Base-by-base conservation (phyloP, 53 echinoderm and acorn worm genomes). In the Patiria pectinifera region DNA sequence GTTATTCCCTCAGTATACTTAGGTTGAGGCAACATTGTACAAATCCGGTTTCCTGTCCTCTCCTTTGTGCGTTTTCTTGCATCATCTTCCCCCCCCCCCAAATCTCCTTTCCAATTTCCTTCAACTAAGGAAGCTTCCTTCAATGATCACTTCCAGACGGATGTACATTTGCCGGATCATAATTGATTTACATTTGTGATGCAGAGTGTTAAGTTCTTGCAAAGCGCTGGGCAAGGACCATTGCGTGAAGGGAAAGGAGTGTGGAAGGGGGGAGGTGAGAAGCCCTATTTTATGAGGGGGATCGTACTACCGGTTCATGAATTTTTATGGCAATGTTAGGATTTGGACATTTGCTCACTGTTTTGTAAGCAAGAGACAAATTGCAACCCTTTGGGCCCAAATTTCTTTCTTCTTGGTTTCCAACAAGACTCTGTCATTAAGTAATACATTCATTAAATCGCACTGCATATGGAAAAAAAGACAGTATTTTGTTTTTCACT, bases 161-260 rank as follows among this genome's bases (percentile, higher is more conserved):
- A 46, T n/a, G 25, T 74, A 75, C 45, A 19, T 46, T 46, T 80
- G 80, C 75, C 75, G 22, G 6, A 35, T 74, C 75, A 71, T 87
- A 87, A 87, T 53, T 87, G 87, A 87, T 87, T 87, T 58, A 87
- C 75, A 23, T 87, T 62, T 63, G 25, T 10, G 76, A 26, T 76
- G 19, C 43, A 11, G 3, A 24, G 76, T 10, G 25, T 76, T 76
- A 35, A 25, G 4, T 76, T 76, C 26, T 66, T 66, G 66, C 3
- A 3, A 60, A 66, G 66, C 10, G 66, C 26, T 24, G 25, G 4
- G 26, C 21, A 76, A 76, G 22, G 22, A 24, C 26, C 26, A n/a
- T 35, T 43, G 44, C 21, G 25, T n/a, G 76, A 15, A 6, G 25
- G 76, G 26, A 24, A 76, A 76, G 26, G 23, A 76, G 11, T 25